Base-by-base conservation (phyloP, 2,113 vertebrate genomes). In the Entelurus aequoreus region DNA sequence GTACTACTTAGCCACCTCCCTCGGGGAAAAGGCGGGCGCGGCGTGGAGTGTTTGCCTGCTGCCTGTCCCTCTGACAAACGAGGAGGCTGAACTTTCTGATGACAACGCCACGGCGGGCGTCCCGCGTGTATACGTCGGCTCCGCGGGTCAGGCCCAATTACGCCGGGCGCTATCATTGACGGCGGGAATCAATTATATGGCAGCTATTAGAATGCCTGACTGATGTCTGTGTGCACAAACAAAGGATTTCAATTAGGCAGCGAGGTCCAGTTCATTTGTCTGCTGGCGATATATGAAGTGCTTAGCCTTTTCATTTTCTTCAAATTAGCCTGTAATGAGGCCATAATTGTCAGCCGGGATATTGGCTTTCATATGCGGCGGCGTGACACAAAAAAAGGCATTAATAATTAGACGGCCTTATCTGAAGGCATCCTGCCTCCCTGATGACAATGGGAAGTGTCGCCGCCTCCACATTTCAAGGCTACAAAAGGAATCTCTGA, bases 251-350 rank as follows among this genome's bases (percentile, higher is more conserved):
- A 88, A 87, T 86, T 89, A 85, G 82, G 71, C 79, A 52, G 66
- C 38, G 69, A 62, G 86, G 80, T 68, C 64, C 75, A 77, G 79
- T 87, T 86, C 75, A 80, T 83, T 80, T 83, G 74, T 84, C 84
- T 85, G 80, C 74, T 83, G 81, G 83, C 68, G 35, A 72, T 84
- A 83, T 85, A 80, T 74, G 73, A 77, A 86, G 79, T 78, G 66
- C 78, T 77, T 87, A 79, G 80, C 79, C 86, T 88, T 86, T 87
- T 89, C 81, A 88, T 88, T 88, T 88, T 84, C 84, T 86, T 83
- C 82, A 87, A 86, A 86, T 87, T 77, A 85, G 77, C 65, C 80
- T 51, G 72, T 88, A 87, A 88, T 86, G 85, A 87, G 84, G 77
- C 78, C 77, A 76, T 85, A 86, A 86, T 82, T 82, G 79, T 69